Conservation (phyloP, 1,140 invertebrate species). For the Euura lappo region DNA sequence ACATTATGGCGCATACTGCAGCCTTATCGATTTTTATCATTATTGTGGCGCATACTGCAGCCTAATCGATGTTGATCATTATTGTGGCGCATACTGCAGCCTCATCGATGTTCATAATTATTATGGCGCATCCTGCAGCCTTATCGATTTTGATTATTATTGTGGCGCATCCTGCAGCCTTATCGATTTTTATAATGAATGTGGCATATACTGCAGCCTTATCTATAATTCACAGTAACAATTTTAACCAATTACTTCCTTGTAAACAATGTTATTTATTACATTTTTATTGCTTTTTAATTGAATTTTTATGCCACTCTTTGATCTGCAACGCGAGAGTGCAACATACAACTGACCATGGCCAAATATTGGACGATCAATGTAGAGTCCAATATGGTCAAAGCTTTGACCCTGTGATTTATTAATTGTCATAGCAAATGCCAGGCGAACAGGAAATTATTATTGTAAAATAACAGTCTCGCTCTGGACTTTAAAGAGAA, state of each 20-base stretch:
- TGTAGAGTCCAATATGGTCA: constrained; percentile 15
- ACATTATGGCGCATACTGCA: too few species aligned
- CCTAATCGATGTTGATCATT: too few species aligned
- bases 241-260: background rate
- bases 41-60: too few species aligned
- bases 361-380: constrained; percentile 13
- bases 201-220: background rate
- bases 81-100: too few species aligned
- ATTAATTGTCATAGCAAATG: constrained; percentile 63
- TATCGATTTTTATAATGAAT: too few species aligned
- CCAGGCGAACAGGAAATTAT: constrained; percentile 57
- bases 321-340: background rate
- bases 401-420: constrained; percentile 61
- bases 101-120: too few species aligned
- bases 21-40: too few species aligned
- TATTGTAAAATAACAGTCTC: too few species aligned
- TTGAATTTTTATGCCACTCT: background rate
- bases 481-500: too few species aligned
- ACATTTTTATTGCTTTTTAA: background rate
- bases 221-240: background rate
- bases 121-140: too few species aligned
- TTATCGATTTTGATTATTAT: too few species aligned
- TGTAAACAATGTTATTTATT: background rate
- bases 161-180: too few species aligned
- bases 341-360: constrained; percentile 20